These are phyloP conservation scores for Psilanteris sp. DNA, from an alignment of 1,140 invertebrate genomes.

Conservation along the genomic window DNA sequence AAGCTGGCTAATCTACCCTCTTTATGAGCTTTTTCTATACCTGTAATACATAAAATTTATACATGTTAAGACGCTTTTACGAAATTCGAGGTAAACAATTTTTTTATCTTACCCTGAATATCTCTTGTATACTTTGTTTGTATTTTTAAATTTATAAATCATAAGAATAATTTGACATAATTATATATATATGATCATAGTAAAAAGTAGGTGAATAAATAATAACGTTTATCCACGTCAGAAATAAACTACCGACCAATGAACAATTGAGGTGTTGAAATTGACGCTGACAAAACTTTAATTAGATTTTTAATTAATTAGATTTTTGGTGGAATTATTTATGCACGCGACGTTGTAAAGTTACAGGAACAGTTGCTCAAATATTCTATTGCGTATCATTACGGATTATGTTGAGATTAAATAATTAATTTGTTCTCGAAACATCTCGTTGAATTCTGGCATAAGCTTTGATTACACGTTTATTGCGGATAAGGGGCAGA, in stretches of 20 bases:
- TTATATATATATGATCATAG: too few species aligned
- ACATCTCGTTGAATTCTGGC: constrained; percentile 45
- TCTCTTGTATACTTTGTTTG: too few species aligned
- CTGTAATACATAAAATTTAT: constrained; percentile 81
- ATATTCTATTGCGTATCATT: constrained; percentile 39
- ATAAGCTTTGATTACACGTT: constrained; percentile 48
- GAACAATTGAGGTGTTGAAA: not conserved
- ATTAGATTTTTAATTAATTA: constrained; percentile 17
- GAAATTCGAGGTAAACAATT: too few species aligned
- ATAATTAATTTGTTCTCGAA: constrained; percentile 60
- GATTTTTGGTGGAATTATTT: constrained; percentile 9
- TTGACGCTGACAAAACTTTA: constrained; percentile 20
- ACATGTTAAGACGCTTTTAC: too few species aligned
- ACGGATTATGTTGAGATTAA: constrained; percentile 36
- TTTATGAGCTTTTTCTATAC: constrained; percentile 83
- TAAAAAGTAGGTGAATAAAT: too few species aligned
- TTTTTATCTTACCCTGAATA: too few species aligned
- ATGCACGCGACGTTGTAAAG: constrained; percentile 16
- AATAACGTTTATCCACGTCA: too few species aligned
- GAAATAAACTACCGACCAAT: not conserved
- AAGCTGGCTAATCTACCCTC: constrained; percentile 85
- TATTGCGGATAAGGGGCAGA: constrained; percentile 45
- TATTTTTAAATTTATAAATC: too few species aligned
- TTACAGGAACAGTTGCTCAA: constrained; percentile 6
- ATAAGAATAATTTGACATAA: too few species aligned